These are phyloP conservation scores for Linnaemya tessellans DNA, from an alignment of 2,888 invertebrate species.

Conservation along the genomic window DNA sequence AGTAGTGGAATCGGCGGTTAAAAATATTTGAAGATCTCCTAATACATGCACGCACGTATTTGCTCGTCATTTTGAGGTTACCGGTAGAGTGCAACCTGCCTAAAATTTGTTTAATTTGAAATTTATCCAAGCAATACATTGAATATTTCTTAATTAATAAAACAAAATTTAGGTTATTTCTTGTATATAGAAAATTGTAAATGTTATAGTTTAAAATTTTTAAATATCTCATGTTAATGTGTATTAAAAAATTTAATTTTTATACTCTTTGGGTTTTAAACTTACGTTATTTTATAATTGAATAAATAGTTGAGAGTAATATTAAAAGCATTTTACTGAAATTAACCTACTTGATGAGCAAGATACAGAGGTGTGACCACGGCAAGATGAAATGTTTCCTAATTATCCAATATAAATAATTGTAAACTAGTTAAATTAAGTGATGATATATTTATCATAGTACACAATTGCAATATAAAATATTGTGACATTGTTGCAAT, in stretches of 20 bases:
- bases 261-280: not conserved
- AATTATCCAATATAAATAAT: constrained; percentile 35
- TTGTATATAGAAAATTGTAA: not conserved
- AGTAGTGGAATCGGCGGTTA: constrained; percentile 4
- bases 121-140: constrained; percentile 8
- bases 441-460: constrained; percentile 19
- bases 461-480: constrained; percentile 37
- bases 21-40: constrained; percentile 23
- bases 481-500: constrained; percentile 43
- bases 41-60: constrained; percentile 18
- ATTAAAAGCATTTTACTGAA: constrained; percentile 34
- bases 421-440: constrained; percentile 49
- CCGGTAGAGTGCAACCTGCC: constrained; percentile 8
- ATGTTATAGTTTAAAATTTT: not conserved
- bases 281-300: not conserved
- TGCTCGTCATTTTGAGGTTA: constrained; percentile 37
- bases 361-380: constrained; percentile 62
- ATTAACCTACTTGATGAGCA: constrained; percentile 19
- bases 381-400: constrained; percentile 43
- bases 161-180: not conserved
- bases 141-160: not conserved
- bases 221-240: not conserved
- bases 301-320: not conserved
- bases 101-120: not conserved
- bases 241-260: not conserved